Conservation (phyloP, 2,113 vertebrate genomes). For the Dipodomys spectabilis region DNA sequence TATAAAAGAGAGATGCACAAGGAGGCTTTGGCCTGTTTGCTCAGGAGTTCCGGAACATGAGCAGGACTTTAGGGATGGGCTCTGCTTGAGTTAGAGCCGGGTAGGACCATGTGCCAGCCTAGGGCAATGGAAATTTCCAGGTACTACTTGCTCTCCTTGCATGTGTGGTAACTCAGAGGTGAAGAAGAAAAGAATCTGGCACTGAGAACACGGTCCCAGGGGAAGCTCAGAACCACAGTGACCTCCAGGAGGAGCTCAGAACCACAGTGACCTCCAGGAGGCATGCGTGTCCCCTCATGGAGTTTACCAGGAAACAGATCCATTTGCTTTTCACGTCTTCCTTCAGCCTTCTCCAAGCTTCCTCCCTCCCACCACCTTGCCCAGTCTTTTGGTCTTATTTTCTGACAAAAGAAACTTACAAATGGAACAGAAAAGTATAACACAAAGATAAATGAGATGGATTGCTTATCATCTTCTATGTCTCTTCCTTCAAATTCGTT, state of each 20-base stretch:
- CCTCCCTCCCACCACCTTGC: no score
- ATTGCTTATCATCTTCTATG: neutral
- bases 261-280: no score
- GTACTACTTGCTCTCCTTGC: no score
- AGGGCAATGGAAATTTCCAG: neutral
- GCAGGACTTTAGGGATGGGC: neutral
- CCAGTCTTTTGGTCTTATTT: neutral
- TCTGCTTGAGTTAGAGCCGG: neutral
- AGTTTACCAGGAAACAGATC: neutral
- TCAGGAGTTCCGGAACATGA: neutral
- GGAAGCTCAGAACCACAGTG: no score
- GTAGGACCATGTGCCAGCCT: no score
- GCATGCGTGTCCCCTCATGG: no score
- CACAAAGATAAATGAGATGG: neutral
- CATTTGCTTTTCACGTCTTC: neutral
- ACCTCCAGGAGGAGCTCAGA: no score
- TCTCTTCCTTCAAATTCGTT: no score
- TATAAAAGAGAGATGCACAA: neutral
- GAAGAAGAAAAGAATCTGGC: neutral
- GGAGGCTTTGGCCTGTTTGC: no score
- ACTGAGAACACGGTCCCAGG: no score
- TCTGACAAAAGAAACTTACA: no score
- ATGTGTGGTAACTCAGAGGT: neutral
- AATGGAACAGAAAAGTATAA: neutral
- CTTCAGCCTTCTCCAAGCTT: neutral